Conservation (phyloP, 2,888 invertebrate genomes). For the Dione juno region DNA sequence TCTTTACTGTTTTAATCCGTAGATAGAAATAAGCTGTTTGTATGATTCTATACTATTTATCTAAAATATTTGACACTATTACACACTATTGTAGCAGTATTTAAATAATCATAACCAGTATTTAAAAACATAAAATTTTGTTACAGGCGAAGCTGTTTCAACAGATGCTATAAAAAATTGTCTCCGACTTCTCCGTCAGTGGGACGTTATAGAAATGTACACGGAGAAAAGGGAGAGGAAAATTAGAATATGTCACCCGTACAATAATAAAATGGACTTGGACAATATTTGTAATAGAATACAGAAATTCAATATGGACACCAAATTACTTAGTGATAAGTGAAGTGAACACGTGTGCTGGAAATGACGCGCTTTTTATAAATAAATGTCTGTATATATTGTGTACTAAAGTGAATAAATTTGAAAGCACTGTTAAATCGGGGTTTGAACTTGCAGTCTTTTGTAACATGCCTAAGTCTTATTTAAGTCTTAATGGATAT, state of each 20-base stretch:
- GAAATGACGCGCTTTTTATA: neutral
- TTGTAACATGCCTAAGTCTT: too few relatives aligned
- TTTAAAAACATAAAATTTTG: neutral
- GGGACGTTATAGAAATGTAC: constrained; percentile 88
- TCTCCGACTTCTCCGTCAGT: constrained; percentile 90
- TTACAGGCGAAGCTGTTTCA: constrained; percentile 92
- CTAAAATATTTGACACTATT: too few relatives aligned
- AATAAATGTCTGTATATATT: neutral
- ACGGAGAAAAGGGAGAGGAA: constrained; percentile 59
- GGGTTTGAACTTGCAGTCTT: neutral
- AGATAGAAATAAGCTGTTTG: too few relatives aligned
- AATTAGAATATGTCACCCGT: constrained; percentile 59
- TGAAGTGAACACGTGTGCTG: constrained; percentile 31
- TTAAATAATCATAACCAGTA: too few relatives aligned
- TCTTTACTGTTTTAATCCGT: too few relatives aligned
- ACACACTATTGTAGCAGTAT: too few relatives aligned
- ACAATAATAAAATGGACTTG: constrained; percentile 54
- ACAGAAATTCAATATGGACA: constrained; percentile 66
- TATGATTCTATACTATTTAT: too few relatives aligned
- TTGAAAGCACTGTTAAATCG: neutral
- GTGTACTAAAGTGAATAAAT: neutral
- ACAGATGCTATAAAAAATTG: constrained; percentile 94
- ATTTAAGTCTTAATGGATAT: too few relatives aligned
- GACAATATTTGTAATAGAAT: constrained; percentile 60
- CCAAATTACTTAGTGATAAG: constrained; percentile 55